phyloP scores from a whole-genome alignment of 2,888 invertebrate genomes.

The Noctua janthina region DNA sequence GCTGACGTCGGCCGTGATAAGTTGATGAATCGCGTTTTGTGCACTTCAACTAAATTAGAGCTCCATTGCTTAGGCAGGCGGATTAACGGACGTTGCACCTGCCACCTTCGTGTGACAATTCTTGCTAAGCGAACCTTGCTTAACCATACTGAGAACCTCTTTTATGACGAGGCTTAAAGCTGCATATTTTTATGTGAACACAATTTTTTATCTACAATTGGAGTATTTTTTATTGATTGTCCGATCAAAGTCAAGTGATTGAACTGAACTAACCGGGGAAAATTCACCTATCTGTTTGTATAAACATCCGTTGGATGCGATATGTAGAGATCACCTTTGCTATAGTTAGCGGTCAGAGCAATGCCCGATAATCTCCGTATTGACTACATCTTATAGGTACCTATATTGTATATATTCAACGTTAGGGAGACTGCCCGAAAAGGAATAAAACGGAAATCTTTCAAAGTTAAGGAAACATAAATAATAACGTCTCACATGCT shows the following conservation, averaged over 20 bases:
- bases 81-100: slow-evolving; percentile 37
- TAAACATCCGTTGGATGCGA: slow-evolving; percentile 80
- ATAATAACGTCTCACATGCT: slow-evolving; percentile 20
- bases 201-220: slow-evolving; percentile 1
- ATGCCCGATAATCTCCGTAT: slow-evolving; percentile 70
- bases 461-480: slow-evolving; percentile 1
- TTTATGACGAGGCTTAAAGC: not conserved
- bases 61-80: slow-evolving; percentile 28
- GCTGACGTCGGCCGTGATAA: slow-evolving; percentile 81
- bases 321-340: slow-evolving; percentile 76
- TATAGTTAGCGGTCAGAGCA: slow-evolving; percentile 72
- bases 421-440: slow-evolving; percentile 6
- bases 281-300: slow-evolving; percentile 75
- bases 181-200: not conserved
- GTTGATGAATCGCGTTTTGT: slow-evolving; percentile 72
- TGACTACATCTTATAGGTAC: slow-evolving; percentile 17
- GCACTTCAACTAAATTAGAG: slow-evolving; percentile 67
- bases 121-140: slow-evolving; percentile 23
- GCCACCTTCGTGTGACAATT: slow-evolving; percentile 22
- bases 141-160: slow-evolving; percentile 26
- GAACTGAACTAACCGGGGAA: slow-evolving; percentile 71
- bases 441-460: not conserved
- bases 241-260: slow-evolving; percentile 65
- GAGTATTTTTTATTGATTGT: slow-evolving; percentile 38
- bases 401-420: not conserved